Evolutionary conservation across 2,797 vertebrate species (phyloP).

Genomic region (Leuciscus waleckii): DNA sequence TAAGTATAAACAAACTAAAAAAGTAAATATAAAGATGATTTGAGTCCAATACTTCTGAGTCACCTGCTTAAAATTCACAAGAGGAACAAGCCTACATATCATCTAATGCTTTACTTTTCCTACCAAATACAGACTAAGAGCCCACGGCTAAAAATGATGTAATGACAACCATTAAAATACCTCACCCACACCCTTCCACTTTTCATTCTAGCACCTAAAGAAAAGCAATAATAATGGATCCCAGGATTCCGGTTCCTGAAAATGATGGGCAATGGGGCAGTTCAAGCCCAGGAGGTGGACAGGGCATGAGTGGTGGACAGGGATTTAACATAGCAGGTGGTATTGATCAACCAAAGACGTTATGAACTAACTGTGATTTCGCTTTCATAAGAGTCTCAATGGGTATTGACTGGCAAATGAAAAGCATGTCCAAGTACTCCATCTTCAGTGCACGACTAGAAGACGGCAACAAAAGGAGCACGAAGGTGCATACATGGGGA

Average conservation of each 20-base stretch:
- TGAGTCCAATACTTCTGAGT: slow-evolving; percentile 18
- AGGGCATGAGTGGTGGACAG: slow-evolving; percentile 51
- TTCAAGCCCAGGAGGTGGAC: slow-evolving; percentile 48
- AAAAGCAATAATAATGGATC: slow-evolving; percentile 4
- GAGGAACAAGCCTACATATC: slow-evolving; percentile 32
- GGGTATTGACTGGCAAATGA: slow-evolving; percentile 78
- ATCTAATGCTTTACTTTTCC: slow-evolving; percentile 10
- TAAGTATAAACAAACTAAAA: slow-evolving; percentile 8
- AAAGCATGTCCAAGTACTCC: slow-evolving; percentile 71
- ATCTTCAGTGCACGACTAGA: slow-evolving; percentile 67
- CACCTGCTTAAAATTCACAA: slow-evolving; percentile 40
- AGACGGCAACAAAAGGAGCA: slow-evolving; percentile 42
- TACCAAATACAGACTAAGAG: slow-evolving; percentile 24
- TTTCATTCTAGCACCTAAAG: slow-evolving; percentile 16
- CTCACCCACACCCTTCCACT: slow-evolving; percentile 1
- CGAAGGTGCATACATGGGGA: slow-evolving; percentile 39
- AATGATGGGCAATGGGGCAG: slow-evolving; percentile 23
- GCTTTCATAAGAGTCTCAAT: slow-evolving; percentile 80
- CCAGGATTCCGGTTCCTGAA: slow-evolving; percentile 42
- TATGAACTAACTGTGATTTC: slow-evolving; percentile 82
- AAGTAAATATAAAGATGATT: neutral
- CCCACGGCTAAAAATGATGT: slow-evolving; percentile 33
- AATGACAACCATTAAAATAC: slow-evolving; percentile 25
- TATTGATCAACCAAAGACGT: slow-evolving; percentile 79
- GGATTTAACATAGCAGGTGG: slow-evolving; percentile 71